These are phyloP conservation scores for Mycetomoellerius zeteki DNA, from an alignment of 1,140 invertebrate genomes.

Conservation along the genomic window DNA sequence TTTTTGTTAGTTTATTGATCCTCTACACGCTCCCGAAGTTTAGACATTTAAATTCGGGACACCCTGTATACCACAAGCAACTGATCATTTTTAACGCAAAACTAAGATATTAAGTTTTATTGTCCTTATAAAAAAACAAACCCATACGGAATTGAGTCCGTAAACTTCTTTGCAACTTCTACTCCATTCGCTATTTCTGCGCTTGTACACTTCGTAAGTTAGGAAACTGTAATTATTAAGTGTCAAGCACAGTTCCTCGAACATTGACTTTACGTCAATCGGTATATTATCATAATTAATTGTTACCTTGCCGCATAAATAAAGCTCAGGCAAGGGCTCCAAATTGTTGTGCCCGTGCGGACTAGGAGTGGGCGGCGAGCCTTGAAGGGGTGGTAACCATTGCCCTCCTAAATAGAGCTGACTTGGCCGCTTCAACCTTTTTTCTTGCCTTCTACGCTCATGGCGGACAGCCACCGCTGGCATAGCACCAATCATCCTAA, in stretches of 20 bases:
- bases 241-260: not conserved
- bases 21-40: too few relatives aligned
- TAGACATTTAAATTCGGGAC: too few relatives aligned
- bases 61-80: not conserved
- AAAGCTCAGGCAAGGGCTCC: slow-evolving; percentile 89
- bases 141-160: not conserved
- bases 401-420: slow-evolving; percentile 90
- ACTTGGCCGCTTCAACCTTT: slow-evolving; percentile 90
- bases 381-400: slow-evolving; percentile 88
- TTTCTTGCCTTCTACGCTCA: slow-evolving; percentile 92
- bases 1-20: too few relatives aligned
- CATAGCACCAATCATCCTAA: slow-evolving; percentile 94
- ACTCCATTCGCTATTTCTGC: not conserved
- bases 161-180: not conserved
- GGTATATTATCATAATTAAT: slow-evolving; percentile 6
- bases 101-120: not conserved
- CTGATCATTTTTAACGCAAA: not conserved
- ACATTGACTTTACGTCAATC: not conserved
- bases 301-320: slow-evolving; percentile 91
- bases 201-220: not conserved
- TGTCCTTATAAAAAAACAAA: not conserved
- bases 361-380: slow-evolving; percentile 88
- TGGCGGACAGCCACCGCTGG: slow-evolving; percentile 94
- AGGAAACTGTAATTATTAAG: not conserved
- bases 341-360: slow-evolving; percentile 87